Percentiles rank a stretch among this genome's conserved stretches.
phyloP scores from a whole-genome alignment of 1,140 invertebrate species.

The Cherax destructor region DNA sequence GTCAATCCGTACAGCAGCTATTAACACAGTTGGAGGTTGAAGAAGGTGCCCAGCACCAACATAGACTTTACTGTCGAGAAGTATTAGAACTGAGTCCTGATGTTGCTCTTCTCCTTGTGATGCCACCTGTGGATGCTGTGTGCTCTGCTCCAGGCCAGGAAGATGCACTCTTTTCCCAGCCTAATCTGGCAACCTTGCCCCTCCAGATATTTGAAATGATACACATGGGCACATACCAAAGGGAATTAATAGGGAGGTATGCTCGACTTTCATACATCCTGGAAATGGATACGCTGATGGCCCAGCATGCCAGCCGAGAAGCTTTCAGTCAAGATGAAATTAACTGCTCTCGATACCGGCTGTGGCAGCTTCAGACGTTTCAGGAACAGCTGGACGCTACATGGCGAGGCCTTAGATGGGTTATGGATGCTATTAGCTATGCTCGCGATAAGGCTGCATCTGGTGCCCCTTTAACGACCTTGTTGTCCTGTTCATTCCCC shows the following conservation, averaged over 20 bases:
- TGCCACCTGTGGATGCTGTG: constrained; percentile 91
- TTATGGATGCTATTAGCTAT: constrained; percentile 94
- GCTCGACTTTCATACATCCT: constrained; percentile 92
- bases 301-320: constrained; percentile 93
- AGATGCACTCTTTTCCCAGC: constrained; percentile 76
- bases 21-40: constrained; percentile 61
- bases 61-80: constrained; percentile 88
- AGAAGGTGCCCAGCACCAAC: constrained; percentile 55
- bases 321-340: constrained; percentile 94
- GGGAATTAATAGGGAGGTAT: constrained; percentile 90
- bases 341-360: constrained; percentile 87
- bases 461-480: constrained; percentile 58
- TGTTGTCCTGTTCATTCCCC: constrained; percentile 69
- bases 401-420: constrained; percentile 95
- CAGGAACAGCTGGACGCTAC: constrained; percentile 87
- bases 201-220: constrained; percentile 88
- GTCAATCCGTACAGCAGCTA: constrained; percentile 76
- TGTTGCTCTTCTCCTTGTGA: constrained; percentile 91
- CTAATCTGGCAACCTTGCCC: constrained; percentile 64
- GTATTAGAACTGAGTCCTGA: constrained; percentile 92
- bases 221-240: constrained; percentile 92
- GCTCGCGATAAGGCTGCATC: constrained; percentile 84
- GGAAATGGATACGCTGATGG: constrained; percentile 92
- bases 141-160: constrained; percentile 85
- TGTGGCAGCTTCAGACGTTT: constrained; percentile 87